Percentiles rank a stretch among this genome's conserved stretches.
These are phyloP conservation scores for Synanceia verrucosa DNA, from an alignment of 2,797 vertebrate genomes.

Conservation along the genomic window DNA sequence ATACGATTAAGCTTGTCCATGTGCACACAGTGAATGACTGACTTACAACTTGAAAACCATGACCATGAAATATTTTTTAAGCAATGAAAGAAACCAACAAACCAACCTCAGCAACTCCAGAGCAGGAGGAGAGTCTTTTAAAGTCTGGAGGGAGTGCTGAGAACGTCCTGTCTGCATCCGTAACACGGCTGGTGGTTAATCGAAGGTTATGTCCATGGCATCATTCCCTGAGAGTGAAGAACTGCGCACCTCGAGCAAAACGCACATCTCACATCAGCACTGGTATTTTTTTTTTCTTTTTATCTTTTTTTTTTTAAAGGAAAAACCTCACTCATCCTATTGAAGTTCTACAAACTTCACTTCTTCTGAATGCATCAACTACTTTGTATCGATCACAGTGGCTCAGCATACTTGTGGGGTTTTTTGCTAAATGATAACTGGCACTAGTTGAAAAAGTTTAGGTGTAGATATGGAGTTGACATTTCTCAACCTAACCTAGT, in stretches of 20 bases:
- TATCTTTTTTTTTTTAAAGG: conserved; percentile 2
- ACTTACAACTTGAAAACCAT: conserved; percentile 43
- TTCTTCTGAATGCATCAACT: conserved; percentile 43
- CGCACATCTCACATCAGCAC: conserved; percentile 65
- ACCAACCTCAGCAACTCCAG: conserved; percentile 33
- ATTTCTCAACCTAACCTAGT: conserved; percentile 51
- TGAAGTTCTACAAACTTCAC: conserved; percentile 53
- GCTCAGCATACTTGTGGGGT: conserved; percentile 67
- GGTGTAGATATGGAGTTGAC: conserved; percentile 53
- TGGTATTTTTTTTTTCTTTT: conserved; percentile 8
- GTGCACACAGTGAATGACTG: too few species aligned
- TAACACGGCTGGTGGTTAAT: conserved; percentile 78
- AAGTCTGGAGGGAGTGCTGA: conserved; percentile 48
- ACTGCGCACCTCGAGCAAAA: conserved; percentile 69
- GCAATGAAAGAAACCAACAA: conserved; percentile 26
- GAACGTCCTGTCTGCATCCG: conserved; percentile 57
- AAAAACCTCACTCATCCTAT: conserved; percentile 40
- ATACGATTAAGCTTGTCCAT: too few species aligned
- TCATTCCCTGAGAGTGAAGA: conserved; percentile 86
- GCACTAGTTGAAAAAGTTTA: conserved; percentile 62
- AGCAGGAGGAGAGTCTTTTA: conserved; percentile 31
- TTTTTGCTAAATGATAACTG: conserved; percentile 67
- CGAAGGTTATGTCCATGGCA: conserved; percentile 78
- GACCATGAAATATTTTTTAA: conserved; percentile 26
- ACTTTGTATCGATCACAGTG: conserved; percentile 76